Base-by-base conservation (phyloP, 2,888 invertebrate species). In the Chesias legatella region DNA sequence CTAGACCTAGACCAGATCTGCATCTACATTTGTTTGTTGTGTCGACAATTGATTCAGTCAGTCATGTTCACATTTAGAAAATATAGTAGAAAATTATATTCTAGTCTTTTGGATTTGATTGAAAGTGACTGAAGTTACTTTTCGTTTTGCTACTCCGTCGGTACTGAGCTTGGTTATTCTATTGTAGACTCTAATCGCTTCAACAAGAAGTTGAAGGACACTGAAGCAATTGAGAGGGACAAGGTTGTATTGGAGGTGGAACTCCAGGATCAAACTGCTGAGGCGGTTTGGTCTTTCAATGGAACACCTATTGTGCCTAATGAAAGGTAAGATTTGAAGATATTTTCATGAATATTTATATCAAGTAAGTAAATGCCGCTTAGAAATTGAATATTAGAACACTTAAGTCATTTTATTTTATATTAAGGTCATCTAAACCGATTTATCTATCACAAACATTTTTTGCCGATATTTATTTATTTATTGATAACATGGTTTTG, bases 131-230 rank as follows among this genome's bases (percentile, higher is more conserved):
- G 7, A 24, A 25, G 5, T 7, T 37, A 17, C 13, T n/a, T 23
- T 4, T 5, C 21, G 21, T 36, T 29, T n/a, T 33, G 9, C 9
- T 9, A 8, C 10, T 20, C 23, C 20, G 8, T 33, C 17, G 6
- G 13, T 11, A 25, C 24, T 44, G 48, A 51, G 46, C 7, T 31
- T 44, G n/a, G 37, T 52, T 10, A 38, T 50, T 43, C 40, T 43
- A 22, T 71, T 80, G 11, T 72, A 98, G 97, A 99, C 84, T 94
- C 96, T 75, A 99, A 99, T 88, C 94, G 97, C 71, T 98, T 99
- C 91, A 96, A 97, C 79, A 98, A 98, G 88, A 98, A 96, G 89
- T 92, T 99, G 44, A 96, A 98, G 83, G 98, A 99, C 77, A 95
- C 95, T 17, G 94, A 94, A 65, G 95, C 94, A 46, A 91, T 98